Evolutionary conservation across 2,797 vertebrate species (phyloP), one percentile per base, ranked within the genome.

Genomic region (Ispidina lecontei): DNA sequence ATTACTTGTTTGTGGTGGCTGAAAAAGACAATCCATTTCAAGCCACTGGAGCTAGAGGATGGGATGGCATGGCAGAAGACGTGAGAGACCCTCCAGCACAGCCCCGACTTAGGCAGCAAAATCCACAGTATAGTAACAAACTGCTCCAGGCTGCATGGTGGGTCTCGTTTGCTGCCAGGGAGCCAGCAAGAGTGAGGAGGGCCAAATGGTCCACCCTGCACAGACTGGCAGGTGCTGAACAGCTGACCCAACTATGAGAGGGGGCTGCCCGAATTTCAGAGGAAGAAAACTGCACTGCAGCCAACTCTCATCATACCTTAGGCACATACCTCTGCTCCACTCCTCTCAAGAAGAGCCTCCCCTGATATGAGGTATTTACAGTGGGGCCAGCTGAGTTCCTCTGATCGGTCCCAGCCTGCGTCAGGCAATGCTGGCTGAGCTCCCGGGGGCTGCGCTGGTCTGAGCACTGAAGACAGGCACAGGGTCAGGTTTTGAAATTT

Each of bases 401-500:
- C 22, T 0, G 5, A 41, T 18, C 41, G n/a, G 58, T 26, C 58
- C 35, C 52, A 29, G 6, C 59, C 3, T 7, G 59, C 46, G 2
- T 0, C 49, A 15, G 55, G 31, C 19, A 31, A 26, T 2, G n/a
- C 29, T 2, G 8, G 20, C 46, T 9, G 52, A 49, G 51, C 25
- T n/a, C 60, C 37, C 2, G 0, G 15, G 33, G 43, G 28, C 51
- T 52, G 51, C 28, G 7, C 47, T 29, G 26, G 9, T 28, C 67
- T 47, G 31, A 10, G 25, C 56, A 20, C 29, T 83, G 86, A 92
- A 67, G 84, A 95, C 64, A 96, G 58, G 86, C 91, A 84, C 64
- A 20, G 73, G 85, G 65, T 83, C 80, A 67, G 67, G 91, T 97
- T 97, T 95, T 97, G 85, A 93, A 95, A 94, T 97, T 96, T 95